Evolutionary conservation across 2,797 vertebrate genomes (phyloP), one percentile per base, ranked within the genome.

Genomic region (Protonibea diacanthus): DNA sequence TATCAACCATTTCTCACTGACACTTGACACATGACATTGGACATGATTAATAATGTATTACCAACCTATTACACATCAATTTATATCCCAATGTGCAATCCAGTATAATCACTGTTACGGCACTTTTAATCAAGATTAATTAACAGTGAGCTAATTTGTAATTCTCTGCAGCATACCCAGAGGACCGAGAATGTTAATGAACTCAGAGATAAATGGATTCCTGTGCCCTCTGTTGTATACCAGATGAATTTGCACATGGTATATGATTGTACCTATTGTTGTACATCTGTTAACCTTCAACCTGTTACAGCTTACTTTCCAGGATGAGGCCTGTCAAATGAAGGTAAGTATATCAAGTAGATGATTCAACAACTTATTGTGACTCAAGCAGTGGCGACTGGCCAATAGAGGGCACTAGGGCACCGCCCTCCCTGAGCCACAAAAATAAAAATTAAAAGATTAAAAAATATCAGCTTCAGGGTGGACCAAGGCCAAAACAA

Each of bases 121-220:
- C 74, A 53, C 77, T 76, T 89, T 80, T 69, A 85, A 89, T 91
- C 58, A 25, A 87, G 81, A 90, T 90, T 75, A 87, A 90, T 92
- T 90, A 89, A 84, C 57, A 63, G 60, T 18, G 33, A 78, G 48
- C 74, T 82, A 23, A 71, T 91, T 88, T 74, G 53, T 44, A 86
- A 91, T 83, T 84, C 74, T 69, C n/a, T 21, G 65, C 33, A 29
- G 71, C 61, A 58, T 74, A 80, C 71, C 68, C 59, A 48, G 13
- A 79, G 78, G 86, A 72, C 80, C 82, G 55, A 71, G 65, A 66
- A 15, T 7, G 59, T 70, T 88, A 88, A 85, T 90, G 76, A 86
- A 76, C 38, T 62, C 11, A 2, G 45, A 44, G 62, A 71, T 57
- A n/a, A 67, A 72, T 73, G 40, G 29, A 69, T 78, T 78, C n/a